Evolutionary conservation across 2,888 invertebrate species (phyloP).

Genomic region (Tridacna gigas): DNA sequence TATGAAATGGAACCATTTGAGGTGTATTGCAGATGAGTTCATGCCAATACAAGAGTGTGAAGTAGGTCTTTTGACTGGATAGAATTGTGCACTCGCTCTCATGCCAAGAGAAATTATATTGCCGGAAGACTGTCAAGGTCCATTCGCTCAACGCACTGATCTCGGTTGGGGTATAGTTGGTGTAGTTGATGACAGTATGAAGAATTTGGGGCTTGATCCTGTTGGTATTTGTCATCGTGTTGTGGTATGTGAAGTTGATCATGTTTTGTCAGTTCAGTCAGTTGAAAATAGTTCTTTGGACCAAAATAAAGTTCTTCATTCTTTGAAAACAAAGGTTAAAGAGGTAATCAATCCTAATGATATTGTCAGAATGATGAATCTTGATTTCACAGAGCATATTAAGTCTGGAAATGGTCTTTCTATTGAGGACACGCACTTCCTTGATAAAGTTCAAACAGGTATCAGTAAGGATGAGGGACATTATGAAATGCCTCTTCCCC

Average conservation of each 20-base stretch:
- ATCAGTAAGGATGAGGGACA: slow-evolving; percentile 31
- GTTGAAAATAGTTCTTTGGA: not conserved
- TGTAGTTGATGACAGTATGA: slow-evolving; percentile 9
- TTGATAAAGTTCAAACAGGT: slow-evolving; percentile 4
- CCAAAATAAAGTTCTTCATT: no score
- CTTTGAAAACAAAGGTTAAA: no score
- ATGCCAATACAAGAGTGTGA: slow-evolving; percentile 48
- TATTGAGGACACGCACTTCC: slow-evolving; percentile 22
- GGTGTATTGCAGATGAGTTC: slow-evolving; percentile 46
- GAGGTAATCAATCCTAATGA: no score
- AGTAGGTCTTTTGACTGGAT: slow-evolving; percentile 64
- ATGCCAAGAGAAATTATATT: slow-evolving; percentile 55
- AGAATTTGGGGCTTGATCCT: not conserved
- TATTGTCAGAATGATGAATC: no score
- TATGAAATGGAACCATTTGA: slow-evolving; percentile 57
- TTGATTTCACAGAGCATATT: slow-evolving; percentile 25
- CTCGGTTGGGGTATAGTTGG: slow-evolving; percentile 60
- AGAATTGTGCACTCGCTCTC: slow-evolving; percentile 62
- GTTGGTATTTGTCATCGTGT: slow-evolving; percentile 30
- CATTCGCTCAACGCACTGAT: slow-evolving; percentile 55
- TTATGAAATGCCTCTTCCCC: slow-evolving; percentile 52
- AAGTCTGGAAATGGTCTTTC: slow-evolving; percentile 14
- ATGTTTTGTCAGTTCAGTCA: not conserved
- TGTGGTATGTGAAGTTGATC: slow-evolving; percentile 17
- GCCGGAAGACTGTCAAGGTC: slow-evolving; percentile 31